A percentile compares a stretch with the other conserved stretches of the same genome.
Evolutionary conservation across 2,888 invertebrate genomes (phyloP).

Genomic region (Coremacera marginata): DNA sequence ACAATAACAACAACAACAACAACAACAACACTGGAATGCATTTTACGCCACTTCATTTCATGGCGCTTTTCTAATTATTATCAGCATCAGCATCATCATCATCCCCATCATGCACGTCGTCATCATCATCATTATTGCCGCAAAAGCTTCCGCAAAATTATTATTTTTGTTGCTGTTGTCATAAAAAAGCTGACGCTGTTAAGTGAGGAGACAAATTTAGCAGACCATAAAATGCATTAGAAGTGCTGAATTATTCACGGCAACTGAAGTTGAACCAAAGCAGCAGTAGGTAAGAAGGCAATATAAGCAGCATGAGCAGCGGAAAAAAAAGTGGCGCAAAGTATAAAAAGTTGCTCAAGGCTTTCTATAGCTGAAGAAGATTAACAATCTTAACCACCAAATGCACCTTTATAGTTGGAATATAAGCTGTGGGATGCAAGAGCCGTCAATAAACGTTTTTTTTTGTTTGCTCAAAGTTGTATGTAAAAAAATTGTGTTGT

Average conservation of each 20-base stretch:
- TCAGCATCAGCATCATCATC: neutral
- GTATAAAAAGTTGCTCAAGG: no score
- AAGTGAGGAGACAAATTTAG: constrained; percentile 25
- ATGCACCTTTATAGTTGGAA: no score
- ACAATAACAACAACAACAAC: neutral
- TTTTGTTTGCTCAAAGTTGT: no score
- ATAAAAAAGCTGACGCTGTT: neutral
- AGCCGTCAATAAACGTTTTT: no score
- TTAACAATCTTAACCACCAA: no score
- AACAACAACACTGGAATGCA: neutral
- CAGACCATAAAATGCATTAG: constrained; percentile 29
- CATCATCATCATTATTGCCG: neutral
- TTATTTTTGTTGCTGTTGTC: neutral
- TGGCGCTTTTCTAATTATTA: constrained; percentile 5
- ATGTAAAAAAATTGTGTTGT: no score
- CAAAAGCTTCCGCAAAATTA: constrained; percentile 3
- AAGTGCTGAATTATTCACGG: constrained; percentile 27
- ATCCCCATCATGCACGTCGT: no score
- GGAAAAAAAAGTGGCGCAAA: no score
- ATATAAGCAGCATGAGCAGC: no score
- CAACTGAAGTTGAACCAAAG: neutral
- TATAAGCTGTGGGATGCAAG: no score
- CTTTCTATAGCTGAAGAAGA: no score
- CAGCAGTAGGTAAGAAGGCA: no score
- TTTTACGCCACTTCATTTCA: neutral